These are phyloP conservation scores for Dynastes hyllus DNA, from an alignment of 2,888 invertebrate genomes.

Conservation along the genomic window DNA sequence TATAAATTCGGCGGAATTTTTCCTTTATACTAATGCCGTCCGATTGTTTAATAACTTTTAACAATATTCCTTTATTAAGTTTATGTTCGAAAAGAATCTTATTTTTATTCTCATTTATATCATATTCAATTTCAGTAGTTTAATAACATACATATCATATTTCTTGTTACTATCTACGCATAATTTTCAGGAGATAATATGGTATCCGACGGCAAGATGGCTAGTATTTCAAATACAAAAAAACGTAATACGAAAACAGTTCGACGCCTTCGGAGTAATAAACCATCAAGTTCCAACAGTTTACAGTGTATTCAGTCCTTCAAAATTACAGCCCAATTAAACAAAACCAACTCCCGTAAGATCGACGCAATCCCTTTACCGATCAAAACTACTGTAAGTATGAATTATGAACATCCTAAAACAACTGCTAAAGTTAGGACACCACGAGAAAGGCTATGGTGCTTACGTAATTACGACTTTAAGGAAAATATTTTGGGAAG, in stretches of 20 bases:
- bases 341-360: conserved; percentile 13
- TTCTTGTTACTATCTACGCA: neutral
- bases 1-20: too few species aligned
- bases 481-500: neutral
- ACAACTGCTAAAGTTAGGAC: neutral
- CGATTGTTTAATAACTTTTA: too few species aligned
- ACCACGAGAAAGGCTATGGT: neutral
- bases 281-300: neutral
- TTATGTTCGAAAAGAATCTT: too few species aligned
- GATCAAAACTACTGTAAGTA: conserved; percentile 26
- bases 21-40: too few species aligned
- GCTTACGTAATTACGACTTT: neutral
- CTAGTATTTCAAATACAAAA: neutral
- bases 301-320: conserved; percentile 13
- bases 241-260: neutral
- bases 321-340: conserved; percentile 29
- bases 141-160: neutral
- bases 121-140: neutral
- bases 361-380: conserved; percentile 32
- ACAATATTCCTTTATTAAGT: too few species aligned
- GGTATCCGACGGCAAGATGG: neutral
- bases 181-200: conserved; percentile 22
- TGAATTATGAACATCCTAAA: conserved; percentile 4
- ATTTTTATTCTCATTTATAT: too few species aligned
- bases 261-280: neutral